phyloP scores from a whole-genome alignment of 2,797 vertebrate genomes.

The Alfaro cultratus region DNA sequence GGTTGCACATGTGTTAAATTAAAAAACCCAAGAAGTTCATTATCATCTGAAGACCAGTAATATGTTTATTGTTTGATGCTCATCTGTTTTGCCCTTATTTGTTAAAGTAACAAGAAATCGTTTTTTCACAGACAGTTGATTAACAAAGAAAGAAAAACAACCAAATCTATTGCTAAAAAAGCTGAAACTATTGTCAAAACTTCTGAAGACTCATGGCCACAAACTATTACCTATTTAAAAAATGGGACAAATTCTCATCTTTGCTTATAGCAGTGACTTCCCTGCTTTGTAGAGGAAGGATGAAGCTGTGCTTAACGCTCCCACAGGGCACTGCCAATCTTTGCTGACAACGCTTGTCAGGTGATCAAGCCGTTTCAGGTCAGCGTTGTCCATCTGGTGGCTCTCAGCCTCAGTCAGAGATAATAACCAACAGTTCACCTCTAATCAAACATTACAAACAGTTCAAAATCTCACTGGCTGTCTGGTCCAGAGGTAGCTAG shows the following conservation, averaged over 20 bases:
- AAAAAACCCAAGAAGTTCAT: not conserved
- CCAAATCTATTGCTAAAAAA: not conserved
- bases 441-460: conserved; percentile 1
- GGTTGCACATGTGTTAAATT: not conserved
- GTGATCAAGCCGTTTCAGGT: conserved; percentile 8
- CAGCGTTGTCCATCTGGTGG: not conserved
- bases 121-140: not conserved
- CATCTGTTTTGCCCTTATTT: not conserved
- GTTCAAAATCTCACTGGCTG: not conserved
- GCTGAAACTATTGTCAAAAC: not conserved
- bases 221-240: not conserved
- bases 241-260: not conserved
- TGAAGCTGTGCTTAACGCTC: not conserved
- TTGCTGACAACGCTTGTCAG: not conserved
- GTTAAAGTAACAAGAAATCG: not conserved
- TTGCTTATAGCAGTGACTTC: not conserved
- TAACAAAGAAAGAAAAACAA: not conserved
- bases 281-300: not conserved
- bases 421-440: not conserved
- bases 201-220: not conserved
- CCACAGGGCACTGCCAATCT: not conserved
- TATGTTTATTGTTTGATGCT: not conserved
- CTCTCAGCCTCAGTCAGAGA: not conserved
- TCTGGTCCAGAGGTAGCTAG: not conserved
- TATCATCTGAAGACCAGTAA: not conserved